Evolutionary conservation across 1,140 invertebrate species (phyloP).

Genomic region (Oreohelix idahoensis): DNA sequence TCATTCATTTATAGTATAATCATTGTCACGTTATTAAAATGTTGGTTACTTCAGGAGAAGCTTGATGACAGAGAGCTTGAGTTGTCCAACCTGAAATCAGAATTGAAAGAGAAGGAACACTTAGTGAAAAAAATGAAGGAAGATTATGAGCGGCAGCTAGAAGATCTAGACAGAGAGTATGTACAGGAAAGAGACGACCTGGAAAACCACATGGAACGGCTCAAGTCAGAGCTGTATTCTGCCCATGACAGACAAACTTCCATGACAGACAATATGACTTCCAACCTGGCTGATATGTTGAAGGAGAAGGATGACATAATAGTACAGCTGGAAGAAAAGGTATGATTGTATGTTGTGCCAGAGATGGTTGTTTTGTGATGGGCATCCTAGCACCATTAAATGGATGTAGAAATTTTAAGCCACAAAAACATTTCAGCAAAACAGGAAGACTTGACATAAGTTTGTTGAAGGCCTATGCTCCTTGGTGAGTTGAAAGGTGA

Average conservation of each 20-base stretch:
- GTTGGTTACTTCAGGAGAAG: conserved; percentile 44
- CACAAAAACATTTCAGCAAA: too few species aligned
- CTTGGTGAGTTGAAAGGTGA: too few species aligned
- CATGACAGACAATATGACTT: conserved; percentile 60
- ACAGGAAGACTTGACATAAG: too few species aligned
- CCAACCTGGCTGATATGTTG: conserved; percentile 62
- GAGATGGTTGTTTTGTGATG: too few species aligned
- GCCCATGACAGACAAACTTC: conserved; percentile 55
- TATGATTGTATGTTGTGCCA: neutral
- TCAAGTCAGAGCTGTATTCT: conserved; percentile 57
- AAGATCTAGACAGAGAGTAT: conserved; percentile 63
- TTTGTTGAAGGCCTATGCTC: too few species aligned
- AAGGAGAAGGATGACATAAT: conserved; percentile 67
- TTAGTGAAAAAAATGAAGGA: conserved; percentile 57
- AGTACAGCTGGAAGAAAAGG: conserved; percentile 67
- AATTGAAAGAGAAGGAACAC: conserved; percentile 62
- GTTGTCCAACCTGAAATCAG: conserved; percentile 45
- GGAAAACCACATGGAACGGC: conserved; percentile 64
- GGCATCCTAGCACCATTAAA: too few species aligned
- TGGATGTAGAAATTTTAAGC: too few species aligned
- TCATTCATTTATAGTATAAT: too few species aligned
- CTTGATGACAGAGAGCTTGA: conserved; percentile 62
- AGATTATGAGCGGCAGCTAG: conserved; percentile 58
- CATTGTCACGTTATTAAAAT: neutral
- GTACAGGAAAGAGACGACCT: conserved; percentile 62